Evolutionary conservation across 2,888 invertebrate species (phyloP).

Genomic region (Acanthococcus lagerstroemiae): DNA sequence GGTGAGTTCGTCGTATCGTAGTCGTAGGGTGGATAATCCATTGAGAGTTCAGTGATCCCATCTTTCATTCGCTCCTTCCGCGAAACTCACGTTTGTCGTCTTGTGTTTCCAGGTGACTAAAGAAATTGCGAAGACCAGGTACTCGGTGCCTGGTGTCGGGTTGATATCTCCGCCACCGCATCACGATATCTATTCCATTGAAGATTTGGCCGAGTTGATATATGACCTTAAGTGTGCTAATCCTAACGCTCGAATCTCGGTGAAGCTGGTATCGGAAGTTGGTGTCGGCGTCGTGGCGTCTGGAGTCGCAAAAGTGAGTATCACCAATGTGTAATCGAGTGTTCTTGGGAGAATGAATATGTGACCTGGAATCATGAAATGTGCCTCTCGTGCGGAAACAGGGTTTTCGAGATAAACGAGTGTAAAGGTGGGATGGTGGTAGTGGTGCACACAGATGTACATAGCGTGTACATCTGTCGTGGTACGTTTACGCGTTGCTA

Average conservation of each 20-base stretch:
- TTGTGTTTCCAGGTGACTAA: conserved; percentile 66
- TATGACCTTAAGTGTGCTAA: conserved; percentile 97
- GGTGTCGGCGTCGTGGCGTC: conserved; percentile 99
- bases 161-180: conserved; percentile 98
- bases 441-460: too few species aligned
- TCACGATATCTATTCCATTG: conserved; percentile 99
- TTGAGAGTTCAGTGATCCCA: too few species aligned
- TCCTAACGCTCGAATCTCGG: conserved; percentile 87
- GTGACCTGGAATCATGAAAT: too few species aligned
- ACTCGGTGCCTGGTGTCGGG: conserved; percentile 93
- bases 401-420: too few species aligned
- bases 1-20: conserved; percentile 41
- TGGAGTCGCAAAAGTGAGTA: conserved; percentile 82
- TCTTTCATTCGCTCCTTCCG: too few species aligned
- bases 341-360: too few species aligned
- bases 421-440: too few species aligned
- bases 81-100: too few species aligned
- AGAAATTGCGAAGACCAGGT: conserved; percentile 88
- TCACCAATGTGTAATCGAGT: not conserved
- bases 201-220: conserved; percentile 94
- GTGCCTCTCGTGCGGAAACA: too few species aligned
- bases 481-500: too few species aligned
- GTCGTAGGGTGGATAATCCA: too few species aligned
- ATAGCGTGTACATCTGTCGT: too few species aligned
- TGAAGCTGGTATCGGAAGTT: conserved; percentile 95